Percentiles rank a stretch among this genome's conserved stretches.
Conservation (phyloP, 2,113 vertebrate species). For the Lanius ludovicianus region DNA sequence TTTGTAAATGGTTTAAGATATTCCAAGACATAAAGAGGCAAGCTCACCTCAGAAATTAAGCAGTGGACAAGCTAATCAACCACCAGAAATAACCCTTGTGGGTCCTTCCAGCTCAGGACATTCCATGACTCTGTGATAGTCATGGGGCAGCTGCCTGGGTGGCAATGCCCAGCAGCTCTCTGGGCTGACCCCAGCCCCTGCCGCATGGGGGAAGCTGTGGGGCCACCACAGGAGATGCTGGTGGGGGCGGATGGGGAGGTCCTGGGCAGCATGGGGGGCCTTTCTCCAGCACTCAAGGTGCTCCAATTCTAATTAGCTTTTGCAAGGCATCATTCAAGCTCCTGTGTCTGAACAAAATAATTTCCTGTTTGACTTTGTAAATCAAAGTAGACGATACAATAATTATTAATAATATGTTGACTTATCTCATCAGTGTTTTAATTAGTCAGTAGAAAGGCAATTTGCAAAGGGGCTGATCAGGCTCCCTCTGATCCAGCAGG, state of each 20-base stretch:
- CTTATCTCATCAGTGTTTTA: constrained; percentile 63
- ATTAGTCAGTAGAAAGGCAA: constrained; percentile 54
- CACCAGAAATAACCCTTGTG: not conserved
- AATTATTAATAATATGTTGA: constrained; percentile 68
- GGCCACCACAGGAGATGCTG: not conserved
- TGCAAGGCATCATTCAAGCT: not conserved
- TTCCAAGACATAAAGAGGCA: too few species aligned
- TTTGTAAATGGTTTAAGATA: too few species aligned
- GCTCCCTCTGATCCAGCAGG: not conserved
- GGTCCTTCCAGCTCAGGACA: not conserved
- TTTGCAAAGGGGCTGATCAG: constrained; percentile 11
- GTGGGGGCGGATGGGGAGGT: not conserved
- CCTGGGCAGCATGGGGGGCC: not conserved
- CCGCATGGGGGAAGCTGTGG: not conserved
- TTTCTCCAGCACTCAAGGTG: not conserved
- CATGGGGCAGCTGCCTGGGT: not conserved
- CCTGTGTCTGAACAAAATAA: not conserved
- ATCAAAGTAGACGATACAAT: constrained; percentile 59
- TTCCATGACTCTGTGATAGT: not conserved
- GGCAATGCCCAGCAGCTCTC: not conserved
- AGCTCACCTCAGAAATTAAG: too few species aligned
- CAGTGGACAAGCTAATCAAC: too few species aligned
- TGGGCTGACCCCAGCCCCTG: not conserved
- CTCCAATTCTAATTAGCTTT: not conserved
- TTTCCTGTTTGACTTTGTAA: constrained; percentile 56